A percentile compares a stretch with the other conserved stretches of the same genome.
Evolutionary conservation across 2,113 vertebrate species (phyloP).

Genomic region (Spermophilus dauricus): DNA sequence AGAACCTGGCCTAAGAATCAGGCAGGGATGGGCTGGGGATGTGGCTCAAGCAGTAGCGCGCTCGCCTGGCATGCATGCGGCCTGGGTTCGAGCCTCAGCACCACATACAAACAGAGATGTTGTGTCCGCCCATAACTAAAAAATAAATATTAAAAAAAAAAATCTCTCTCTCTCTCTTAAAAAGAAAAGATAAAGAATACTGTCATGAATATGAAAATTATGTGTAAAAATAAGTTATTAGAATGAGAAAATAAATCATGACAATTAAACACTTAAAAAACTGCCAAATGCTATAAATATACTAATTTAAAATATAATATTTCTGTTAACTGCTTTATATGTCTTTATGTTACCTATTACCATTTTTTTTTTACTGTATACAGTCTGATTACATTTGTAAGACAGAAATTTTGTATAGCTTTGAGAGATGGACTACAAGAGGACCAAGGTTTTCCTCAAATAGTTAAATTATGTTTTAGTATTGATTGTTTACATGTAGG

Average conservation of each 20-base stretch:
- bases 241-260: not conserved
- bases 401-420: not conserved
- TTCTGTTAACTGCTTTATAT: not conserved
- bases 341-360: not conserved
- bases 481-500: not conserved
- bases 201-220: constrained; percentile 19
- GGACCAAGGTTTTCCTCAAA: not conserved
- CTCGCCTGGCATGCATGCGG: no score
- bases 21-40: no score
- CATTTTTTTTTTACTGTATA: not conserved
- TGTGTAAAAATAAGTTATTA: not conserved
- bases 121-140: no score
- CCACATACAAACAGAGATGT: no score
- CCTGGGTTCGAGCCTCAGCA: no score
- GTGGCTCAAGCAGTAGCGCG: no score
- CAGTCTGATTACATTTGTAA: not conserved
- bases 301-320: constrained; percentile 4
- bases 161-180: no score
- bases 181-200: no score
- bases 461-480: not conserved
- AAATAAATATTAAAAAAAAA: no score
- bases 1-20: not conserved
- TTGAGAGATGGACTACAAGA: not conserved
- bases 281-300: not conserved
- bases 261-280: not conserved